Conservation (phyloP, 2,888 invertebrate species). For the Cordilura impudica region DNA sequence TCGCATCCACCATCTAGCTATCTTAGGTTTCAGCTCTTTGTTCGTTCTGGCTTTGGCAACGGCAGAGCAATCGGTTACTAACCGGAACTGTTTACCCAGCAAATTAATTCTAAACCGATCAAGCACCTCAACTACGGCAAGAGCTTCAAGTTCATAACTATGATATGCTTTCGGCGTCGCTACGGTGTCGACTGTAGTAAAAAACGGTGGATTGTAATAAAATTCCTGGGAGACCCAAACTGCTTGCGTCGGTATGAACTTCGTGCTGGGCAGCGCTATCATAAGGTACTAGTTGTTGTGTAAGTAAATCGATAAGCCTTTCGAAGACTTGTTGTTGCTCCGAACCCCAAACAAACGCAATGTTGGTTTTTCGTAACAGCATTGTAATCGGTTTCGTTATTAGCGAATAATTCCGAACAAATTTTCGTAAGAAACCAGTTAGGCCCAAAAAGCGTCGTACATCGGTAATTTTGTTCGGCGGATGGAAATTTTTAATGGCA, state of each 20-base stretch:
- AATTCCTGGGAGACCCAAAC: constrained; percentile 58
- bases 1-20: too few species aligned
- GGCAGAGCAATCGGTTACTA: too few species aligned
- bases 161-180: constrained; percentile 48
- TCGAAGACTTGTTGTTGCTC: constrained; percentile 20
- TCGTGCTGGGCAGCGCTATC: constrained; percentile 23
- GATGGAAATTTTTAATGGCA: too few species aligned
- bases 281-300: constrained; percentile 18
- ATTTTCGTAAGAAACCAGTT: constrained; percentile 55
- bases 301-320: constrained; percentile 16
- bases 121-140: too few species aligned
- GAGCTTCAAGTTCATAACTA: too few species aligned
- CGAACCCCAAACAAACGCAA: too few species aligned
- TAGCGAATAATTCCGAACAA: too few species aligned
- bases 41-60: too few species aligned
- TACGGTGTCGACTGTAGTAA: constrained; percentile 57
- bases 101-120: too few species aligned
- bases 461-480: constrained; percentile 35
- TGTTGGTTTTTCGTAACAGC: constrained; percentile 14
- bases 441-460: constrained; percentile 50
- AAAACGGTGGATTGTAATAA: constrained; percentile 57
- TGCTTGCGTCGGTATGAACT: too few species aligned
- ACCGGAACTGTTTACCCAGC: too few species aligned
- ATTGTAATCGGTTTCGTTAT: constrained; percentile 62
- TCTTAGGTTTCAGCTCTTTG: too few species aligned